Evolutionary conservation across 1,140 invertebrate genomes (phyloP), one percentile per base, ranked within the genome.

Genomic region (Hermetia illucens): DNA sequence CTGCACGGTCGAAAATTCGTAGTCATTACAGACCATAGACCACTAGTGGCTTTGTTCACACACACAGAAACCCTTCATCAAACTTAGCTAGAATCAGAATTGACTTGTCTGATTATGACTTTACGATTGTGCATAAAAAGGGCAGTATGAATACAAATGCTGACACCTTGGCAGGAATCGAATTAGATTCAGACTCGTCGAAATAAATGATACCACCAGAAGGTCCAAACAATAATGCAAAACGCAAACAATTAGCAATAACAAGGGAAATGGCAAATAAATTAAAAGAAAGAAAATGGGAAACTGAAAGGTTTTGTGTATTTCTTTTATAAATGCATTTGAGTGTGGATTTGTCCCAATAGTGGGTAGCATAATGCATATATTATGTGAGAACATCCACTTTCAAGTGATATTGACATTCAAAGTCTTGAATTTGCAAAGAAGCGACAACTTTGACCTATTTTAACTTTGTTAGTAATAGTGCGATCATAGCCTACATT

Each of bases 21-120:
- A 16, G 58, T 69, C 2, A 30, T 56, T n/a, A 70, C 66, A 0
- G 69, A 73, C 42, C 67, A 71, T 39, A 56, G 55, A 46, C 60
- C 63, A 3, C 47, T 71, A 21, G 46, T 39, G 21, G 71, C 59
- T 56, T 40, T 70, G 10, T 25, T 40, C 17, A 46, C 38, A 15
- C 42, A n/a, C n/a, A 61, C 2, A 70, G 66, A 48, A 58, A 69
- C 32, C 57, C 62, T 4, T 53, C 47, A 10, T 58, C 56, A 32
- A 42, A 62, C 45, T 41, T 73, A 63, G 29, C 72, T 65, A 68
- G 36, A 58, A 30, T 25, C 70, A 15, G 49, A 58, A 41, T 34
- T 71, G 21, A 60, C n/a, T 32, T 62, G 18, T 41, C 40, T 27
- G 57, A 61, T 39, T 60, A 49, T 39, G 48, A 60, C 4, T 60